Evolutionary conservation across 2,888 invertebrate genomes (phyloP).

Genomic region (Drosophila buzzatii): DNA sequence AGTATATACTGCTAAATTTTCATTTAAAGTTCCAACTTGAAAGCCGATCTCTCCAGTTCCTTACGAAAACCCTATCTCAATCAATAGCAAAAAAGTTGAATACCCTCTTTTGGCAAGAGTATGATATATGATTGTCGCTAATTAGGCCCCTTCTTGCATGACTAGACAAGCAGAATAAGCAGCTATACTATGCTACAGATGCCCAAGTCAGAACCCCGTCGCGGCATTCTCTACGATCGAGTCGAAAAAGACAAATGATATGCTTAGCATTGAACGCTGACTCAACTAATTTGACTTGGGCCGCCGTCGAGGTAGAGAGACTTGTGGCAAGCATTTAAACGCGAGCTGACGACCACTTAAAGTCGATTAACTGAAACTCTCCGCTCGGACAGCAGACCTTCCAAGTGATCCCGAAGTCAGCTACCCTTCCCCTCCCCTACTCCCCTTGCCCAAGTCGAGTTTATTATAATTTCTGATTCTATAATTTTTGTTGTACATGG

Average conservation of each 20-base stretch:
- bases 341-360: constrained; percentile 60
- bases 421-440: background rate
- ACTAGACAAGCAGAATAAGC: constrained; percentile 17
- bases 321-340: constrained; percentile 38
- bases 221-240: constrained; percentile 41
- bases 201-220: constrained; percentile 19
- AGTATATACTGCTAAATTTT: too few relatives aligned
- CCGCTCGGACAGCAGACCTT: background rate
- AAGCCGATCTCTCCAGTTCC: too few relatives aligned
- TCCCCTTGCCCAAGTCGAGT: background rate
- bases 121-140: constrained; percentile 66
- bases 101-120: constrained; percentile 22
- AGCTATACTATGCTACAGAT: constrained; percentile 4
- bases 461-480: constrained; percentile 49
- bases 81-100: background rate
- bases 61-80: too few relatives aligned
- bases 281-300: constrained; percentile 35
- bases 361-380: constrained; percentile 58
- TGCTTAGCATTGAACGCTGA: constrained; percentile 53
- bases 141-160: constrained; percentile 46
- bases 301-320: constrained; percentile 6
- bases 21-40: too few relatives aligned
- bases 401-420: background rate
- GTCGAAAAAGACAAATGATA: constrained; percentile 66
- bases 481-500: constrained; percentile 30